Base-by-base conservation (phyloP, 2,113 vertebrate genomes). In the Hippocampus guttulatus region DNA sequence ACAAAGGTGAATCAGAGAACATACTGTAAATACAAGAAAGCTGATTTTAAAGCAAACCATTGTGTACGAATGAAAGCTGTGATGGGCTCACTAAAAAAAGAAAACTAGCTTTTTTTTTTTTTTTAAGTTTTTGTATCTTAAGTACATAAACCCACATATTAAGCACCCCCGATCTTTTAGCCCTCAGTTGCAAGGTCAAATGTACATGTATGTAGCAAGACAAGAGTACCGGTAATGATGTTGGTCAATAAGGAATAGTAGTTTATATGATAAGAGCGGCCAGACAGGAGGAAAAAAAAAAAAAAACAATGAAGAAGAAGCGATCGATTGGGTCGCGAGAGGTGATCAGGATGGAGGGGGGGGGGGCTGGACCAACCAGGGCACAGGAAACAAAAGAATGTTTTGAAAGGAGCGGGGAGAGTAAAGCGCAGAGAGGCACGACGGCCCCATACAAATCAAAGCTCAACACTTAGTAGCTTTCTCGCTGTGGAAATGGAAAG, bases 401-500 rank as follows among this genome's bases (percentile, higher is more conserved):
- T 69, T 68, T 68, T 3, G 66, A 71, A 71, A 71, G 74, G 84
- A 76, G 60, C 47, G 63, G 57, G 74, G 79, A 79, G 77, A 73
- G 5, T 55, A 55, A n/a, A n/a, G 64, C 68, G 63, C 64, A 74
- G 15, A 83, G 61, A 82, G 79, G 77, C 64, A 57, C 64, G 20
- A 70, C 71, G 63, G 63, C 67, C 75, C 73, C 79, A 62, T 75
- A 73, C 70, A 81, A 85, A 83, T 75, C 68, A 71, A 77, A 76
- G 68, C 71, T 27, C 74, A 67, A 81, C 76, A 78, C 78, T 80
- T 38, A 38, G 6, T 76, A 84, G 81, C 85, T 87, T 83, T 84
- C 77, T 85, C 79, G 83, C 82, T 75, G 86, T 77, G 80, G 76
- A 80, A 90, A 90, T 88, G 76, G 87, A 89, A 88, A 87, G 86